phyloP scores from a whole-genome alignment of 2,113 vertebrate species.

The Sus scrofa region T2T-Sscrofa CM000823.6:26797001-26797500 shows the following conservation, averaged over 20 bases:
- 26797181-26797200: background rate
- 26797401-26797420: background rate
- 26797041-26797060: background rate
- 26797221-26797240: background rate
- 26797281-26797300: slow-evolving; percentile 4
- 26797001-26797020: background rate
- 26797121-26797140: background rate
- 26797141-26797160: background rate
- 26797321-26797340: background rate
- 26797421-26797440: no score
- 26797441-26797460: no score
- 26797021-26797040: background rate
- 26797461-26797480: no score
- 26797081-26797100: background rate
- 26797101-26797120: background rate
- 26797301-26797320: background rate
- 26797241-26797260: background rate
- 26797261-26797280: slow-evolving; percentile 1
- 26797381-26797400: background rate
- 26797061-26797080: background rate
- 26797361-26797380: background rate
- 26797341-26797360: background rate
- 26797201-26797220: background rate
- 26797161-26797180: background rate
- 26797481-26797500: no score